phyloP scores from a whole-genome alignment of 2,797 vertebrate species.

The Tolypeutes matacus region DNA sequence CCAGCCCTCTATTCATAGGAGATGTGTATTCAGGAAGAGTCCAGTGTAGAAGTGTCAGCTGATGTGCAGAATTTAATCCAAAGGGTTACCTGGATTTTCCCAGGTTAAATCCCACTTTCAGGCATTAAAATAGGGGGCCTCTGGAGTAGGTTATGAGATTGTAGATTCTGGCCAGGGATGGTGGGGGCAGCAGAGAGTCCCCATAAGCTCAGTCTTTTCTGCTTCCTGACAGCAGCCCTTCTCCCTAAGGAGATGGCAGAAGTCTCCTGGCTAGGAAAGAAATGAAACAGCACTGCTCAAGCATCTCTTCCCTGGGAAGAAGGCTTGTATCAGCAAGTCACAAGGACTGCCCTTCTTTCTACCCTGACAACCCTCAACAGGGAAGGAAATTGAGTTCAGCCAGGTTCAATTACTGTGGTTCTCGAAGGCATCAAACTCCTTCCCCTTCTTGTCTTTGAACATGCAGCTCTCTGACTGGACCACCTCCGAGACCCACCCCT shows the following conservation, averaged over 20 bases:
- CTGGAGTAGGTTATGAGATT: background rate
- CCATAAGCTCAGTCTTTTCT: constrained; percentile 37
- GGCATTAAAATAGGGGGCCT: background rate
- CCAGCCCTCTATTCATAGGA: background rate
- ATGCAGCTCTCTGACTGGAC: background rate
- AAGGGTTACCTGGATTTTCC: background rate
- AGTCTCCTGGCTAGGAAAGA: constrained; percentile 52
- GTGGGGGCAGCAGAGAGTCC: background rate
- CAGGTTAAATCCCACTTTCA: background rate
- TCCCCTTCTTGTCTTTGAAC: background rate
- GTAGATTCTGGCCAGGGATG: background rate
- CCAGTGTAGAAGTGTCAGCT: background rate
- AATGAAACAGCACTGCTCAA: constrained; percentile 19
- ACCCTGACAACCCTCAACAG: background rate
- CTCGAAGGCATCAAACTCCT: background rate
- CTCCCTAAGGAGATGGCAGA: background rate
- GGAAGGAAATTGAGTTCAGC: background rate
- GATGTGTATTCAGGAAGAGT: background rate
- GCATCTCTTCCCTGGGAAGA: constrained; percentile 50
- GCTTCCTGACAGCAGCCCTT: constrained; percentile 40
- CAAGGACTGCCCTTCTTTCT: background rate
- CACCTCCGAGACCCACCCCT: no score
- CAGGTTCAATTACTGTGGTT: background rate
- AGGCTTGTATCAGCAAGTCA: background rate
- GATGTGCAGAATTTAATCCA: background rate